phyloP scores from a whole-genome alignment of 2,797 vertebrate genomes.

The Ibycter americanus region DNA sequence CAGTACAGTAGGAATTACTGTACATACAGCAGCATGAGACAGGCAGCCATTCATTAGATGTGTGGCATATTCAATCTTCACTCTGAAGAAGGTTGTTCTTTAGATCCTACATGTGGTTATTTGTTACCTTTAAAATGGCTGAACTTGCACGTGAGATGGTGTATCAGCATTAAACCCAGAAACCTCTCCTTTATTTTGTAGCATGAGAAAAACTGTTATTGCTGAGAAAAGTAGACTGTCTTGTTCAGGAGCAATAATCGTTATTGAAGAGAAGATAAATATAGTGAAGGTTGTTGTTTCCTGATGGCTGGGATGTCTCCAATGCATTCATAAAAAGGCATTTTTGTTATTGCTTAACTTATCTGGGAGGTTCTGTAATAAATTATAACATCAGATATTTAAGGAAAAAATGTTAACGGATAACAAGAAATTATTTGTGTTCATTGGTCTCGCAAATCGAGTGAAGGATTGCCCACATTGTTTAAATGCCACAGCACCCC shows the following conservation, averaged over 20 bases:
- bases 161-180: not conserved
- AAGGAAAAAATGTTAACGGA: not conserved
- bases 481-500: not conserved
- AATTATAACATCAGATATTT: not conserved
- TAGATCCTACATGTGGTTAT: not conserved
- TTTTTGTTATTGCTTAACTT: not conserved
- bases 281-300: not conserved
- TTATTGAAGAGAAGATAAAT: not conserved
- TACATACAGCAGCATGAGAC: not conserved
- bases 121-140: not conserved
- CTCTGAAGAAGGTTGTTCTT: not conserved
- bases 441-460: not conserved
- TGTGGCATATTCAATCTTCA: not conserved
- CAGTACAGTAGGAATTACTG: not conserved
- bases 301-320: not conserved
- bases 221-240: not conserved
- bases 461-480: not conserved
- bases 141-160: not conserved
- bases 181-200: not conserved
- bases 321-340: rapidly evolving
- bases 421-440: not conserved
- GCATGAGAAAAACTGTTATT: not conserved
- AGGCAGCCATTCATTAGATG: not conserved
- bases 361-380: not conserved
- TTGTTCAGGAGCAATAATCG: not conserved